A percentile compares a stretch with the other conserved stretches of the same genome.
phyloP scores from a whole-genome alignment of 2,113 vertebrate genomes.

The Glaucomys volans region DNA sequence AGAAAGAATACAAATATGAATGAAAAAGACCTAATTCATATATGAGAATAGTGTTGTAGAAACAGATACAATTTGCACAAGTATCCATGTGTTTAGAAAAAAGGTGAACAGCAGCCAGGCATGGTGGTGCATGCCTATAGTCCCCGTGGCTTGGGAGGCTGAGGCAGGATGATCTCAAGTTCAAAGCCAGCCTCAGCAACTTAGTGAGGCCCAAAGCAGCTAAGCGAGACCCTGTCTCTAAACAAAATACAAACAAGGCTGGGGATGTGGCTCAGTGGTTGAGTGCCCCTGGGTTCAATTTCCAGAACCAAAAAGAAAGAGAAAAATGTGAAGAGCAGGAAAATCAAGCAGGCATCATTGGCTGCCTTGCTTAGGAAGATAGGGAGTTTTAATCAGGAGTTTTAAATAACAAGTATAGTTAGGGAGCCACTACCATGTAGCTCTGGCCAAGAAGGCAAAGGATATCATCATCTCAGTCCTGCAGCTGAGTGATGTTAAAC shows the following conservation, averaged over 20 bases:
- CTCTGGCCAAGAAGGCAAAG: not conserved
- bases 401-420: not conserved
- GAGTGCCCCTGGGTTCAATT: too few relatives aligned
- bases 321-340: not conserved
- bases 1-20: not conserved
- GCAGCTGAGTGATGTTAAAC: not conserved
- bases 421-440: rapidly evolving
- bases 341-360: not conserved
- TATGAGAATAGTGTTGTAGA: not conserved
- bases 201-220: too few relatives aligned
- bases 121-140: too few relatives aligned
- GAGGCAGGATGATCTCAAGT: too few relatives aligned
- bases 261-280: too few relatives aligned
- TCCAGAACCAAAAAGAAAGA: not conserved
- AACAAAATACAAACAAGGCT: too few relatives aligned
- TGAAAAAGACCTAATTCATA: not conserved
- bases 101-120: not conserved
- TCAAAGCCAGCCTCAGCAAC: too few relatives aligned
- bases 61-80: not conserved
- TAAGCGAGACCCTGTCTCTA: too few relatives aligned
- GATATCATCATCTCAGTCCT: not conserved
- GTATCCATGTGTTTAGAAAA: not conserved
- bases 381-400: not conserved
- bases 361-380: not conserved
- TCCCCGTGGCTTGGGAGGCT: too few relatives aligned